phyloP scores from a whole-genome alignment of 2,888 invertebrate species.

The Cheilosia vernalis region DNA sequence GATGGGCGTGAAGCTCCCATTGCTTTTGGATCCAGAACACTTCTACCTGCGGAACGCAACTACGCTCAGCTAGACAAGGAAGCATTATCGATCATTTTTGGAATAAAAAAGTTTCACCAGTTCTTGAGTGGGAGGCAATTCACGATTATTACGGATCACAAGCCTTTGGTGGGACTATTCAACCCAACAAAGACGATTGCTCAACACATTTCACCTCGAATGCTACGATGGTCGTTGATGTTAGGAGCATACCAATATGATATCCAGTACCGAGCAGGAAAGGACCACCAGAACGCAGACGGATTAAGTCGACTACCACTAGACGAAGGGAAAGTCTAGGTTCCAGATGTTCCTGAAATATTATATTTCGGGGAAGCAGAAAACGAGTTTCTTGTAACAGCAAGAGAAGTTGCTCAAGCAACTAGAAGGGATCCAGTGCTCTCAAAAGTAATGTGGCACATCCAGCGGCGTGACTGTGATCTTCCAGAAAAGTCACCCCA shows the following conservation, averaged over 20 bases:
- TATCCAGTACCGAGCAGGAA: slow-evolving; percentile 24
- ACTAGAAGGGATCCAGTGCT: neutral
- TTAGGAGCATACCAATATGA: slow-evolving; percentile 31
- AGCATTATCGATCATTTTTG: neutral
- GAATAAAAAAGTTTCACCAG: neutral
- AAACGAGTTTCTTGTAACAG: slow-evolving; percentile 38
- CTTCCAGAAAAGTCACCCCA: slow-evolving; percentile 30
- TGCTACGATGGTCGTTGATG: slow-evolving; percentile 38
- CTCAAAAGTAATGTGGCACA: neutral
- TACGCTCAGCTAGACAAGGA: neutral
- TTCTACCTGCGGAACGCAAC: neutral
- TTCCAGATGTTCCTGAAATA: neutral
- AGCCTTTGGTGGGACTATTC: neutral
- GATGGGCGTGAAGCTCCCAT: neutral
- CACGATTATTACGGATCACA: neutral
- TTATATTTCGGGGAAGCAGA: neutral
- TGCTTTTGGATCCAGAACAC: slow-evolving; percentile 52
- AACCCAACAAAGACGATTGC: too few relatives aligned
- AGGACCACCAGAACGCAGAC: slow-evolving; percentile 20
- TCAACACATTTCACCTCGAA: slow-evolving; percentile 24
- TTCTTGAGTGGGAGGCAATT: neutral
- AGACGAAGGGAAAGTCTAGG: neutral
- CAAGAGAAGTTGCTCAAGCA: slow-evolving; percentile 26
- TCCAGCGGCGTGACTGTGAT: neutral
- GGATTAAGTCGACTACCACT: slow-evolving; percentile 33